Evolutionary conservation across 2,113 vertebrate species (phyloP).

Genomic region (Ctenodactylus gundi): DNA sequence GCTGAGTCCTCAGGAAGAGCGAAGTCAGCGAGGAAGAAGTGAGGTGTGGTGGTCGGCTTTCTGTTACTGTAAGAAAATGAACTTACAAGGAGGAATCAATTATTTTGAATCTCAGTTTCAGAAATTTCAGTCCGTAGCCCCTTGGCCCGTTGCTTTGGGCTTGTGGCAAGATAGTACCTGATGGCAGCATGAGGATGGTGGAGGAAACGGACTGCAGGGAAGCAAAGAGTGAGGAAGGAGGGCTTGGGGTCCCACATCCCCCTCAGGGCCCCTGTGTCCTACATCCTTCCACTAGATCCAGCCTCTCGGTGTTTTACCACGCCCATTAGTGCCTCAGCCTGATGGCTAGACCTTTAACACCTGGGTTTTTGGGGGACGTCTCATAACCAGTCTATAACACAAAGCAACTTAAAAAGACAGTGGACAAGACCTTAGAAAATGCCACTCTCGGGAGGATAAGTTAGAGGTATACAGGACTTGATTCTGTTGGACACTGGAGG

Average conservation of each 20-base stretch:
- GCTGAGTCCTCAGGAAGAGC: not conserved
- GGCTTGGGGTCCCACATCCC: not conserved
- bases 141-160: not conserved
- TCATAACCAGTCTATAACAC: not conserved
- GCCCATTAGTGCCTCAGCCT: not conserved
- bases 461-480: not conserved
- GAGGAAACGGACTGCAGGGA: not conserved
- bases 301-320: not conserved
- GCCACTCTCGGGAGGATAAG: not conserved
- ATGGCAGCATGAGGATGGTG: not conserved
- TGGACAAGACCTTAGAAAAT: not conserved
- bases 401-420: not conserved
- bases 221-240: not conserved
- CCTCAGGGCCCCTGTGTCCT: no score
- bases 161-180: not conserved
- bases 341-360: no score
- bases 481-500: accelerated
- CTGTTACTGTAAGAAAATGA: not conserved
- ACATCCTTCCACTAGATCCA: no score
- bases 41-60: no score
- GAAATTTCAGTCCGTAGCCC: not conserved
- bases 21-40: not conserved
- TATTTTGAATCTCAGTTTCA: accelerated
- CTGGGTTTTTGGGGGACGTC: not conserved
- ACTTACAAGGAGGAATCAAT: not conserved